phyloP scores from a whole-genome alignment of 2,113 vertebrate genomes.

The Hiodon alosoides region DNA sequence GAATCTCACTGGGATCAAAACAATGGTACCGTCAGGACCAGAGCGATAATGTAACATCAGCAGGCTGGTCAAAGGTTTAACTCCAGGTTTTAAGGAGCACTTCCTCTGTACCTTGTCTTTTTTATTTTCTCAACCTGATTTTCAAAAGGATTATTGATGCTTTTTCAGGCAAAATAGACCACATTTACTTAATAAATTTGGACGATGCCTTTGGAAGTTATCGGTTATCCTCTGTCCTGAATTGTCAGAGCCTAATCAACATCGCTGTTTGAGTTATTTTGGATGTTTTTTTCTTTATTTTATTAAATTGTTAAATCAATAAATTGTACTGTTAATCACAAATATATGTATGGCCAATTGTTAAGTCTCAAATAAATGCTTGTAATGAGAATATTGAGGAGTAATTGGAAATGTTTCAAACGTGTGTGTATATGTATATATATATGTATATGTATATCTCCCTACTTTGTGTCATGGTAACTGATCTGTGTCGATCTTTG shows the following conservation, averaged over 20 bases:
- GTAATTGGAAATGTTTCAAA: constrained; percentile 39
- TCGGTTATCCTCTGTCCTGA: constrained; percentile 5
- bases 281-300: constrained; percentile 69
- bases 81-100: too few species aligned
- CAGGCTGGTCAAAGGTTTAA: not conserved
- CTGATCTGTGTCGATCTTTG: not conserved
- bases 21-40: not conserved
- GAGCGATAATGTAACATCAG: not conserved
- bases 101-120: too few species aligned
- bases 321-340: constrained; percentile 70
- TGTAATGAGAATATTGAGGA: constrained; percentile 54
- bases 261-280: constrained; percentile 56
- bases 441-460: too few species aligned
- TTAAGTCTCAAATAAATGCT: constrained; percentile 69
- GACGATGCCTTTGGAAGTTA: not conserved
- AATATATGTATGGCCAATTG: constrained; percentile 64
- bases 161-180: not conserved
- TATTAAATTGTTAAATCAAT: constrained; percentile 67
- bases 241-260: constrained; percentile 32
- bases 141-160: too few species aligned
- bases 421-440: too few species aligned
- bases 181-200: constrained; percentile 7
- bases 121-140: too few species aligned
- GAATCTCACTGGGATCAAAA: not conserved
- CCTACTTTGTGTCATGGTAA: too few species aligned